A percentile compares a stretch with the other conserved stretches of the same genome.
Evolutionary conservation across 2,113 vertebrate species (phyloP).

Genomic region (Sialia sialis): DNA sequence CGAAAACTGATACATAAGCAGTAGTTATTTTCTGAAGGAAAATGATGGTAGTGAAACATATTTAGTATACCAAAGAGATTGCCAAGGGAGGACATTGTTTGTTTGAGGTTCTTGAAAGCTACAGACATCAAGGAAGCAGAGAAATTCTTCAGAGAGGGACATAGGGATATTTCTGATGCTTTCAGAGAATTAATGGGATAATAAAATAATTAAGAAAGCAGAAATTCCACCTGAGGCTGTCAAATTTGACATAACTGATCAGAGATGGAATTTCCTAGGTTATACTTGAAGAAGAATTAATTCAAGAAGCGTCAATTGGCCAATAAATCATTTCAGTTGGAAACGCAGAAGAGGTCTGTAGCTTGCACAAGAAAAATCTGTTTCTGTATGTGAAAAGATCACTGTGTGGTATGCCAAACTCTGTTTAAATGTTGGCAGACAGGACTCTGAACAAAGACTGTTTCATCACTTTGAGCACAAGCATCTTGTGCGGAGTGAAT

Average conservation of each 20-base stretch:
- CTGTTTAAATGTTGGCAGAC: constrained; percentile 3
- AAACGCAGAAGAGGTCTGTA: constrained; percentile 3
- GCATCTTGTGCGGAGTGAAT: background rate
- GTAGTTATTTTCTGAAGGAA: background rate
- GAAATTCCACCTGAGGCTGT: constrained; percentile 45
- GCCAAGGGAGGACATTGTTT: background rate
- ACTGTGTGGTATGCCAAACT: background rate
- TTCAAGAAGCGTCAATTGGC: constrained; percentile 36
- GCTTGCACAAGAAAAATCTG: constrained; percentile 26
- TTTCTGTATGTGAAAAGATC: constrained; percentile 14
- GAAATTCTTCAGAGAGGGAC: background rate
- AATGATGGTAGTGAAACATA: background rate
- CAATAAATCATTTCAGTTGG: constrained; percentile 34
- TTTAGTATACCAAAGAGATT: background rate
- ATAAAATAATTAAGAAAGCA: constrained; percentile 56
- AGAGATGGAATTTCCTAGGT: constrained; percentile 41
- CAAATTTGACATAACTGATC: constrained; percentile 33
- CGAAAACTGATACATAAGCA: background rate
- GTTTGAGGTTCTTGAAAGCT: constrained; percentile 18
- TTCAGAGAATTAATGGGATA: constrained; percentile 45
- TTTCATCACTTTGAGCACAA: background rate
- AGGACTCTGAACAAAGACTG: background rate
- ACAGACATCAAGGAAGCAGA: background rate
- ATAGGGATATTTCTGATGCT: background rate
- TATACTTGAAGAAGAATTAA: constrained; percentile 46